phyloP scores from a whole-genome alignment of 2,113 vertebrate species.

The Rhinogobius similis region DNA sequence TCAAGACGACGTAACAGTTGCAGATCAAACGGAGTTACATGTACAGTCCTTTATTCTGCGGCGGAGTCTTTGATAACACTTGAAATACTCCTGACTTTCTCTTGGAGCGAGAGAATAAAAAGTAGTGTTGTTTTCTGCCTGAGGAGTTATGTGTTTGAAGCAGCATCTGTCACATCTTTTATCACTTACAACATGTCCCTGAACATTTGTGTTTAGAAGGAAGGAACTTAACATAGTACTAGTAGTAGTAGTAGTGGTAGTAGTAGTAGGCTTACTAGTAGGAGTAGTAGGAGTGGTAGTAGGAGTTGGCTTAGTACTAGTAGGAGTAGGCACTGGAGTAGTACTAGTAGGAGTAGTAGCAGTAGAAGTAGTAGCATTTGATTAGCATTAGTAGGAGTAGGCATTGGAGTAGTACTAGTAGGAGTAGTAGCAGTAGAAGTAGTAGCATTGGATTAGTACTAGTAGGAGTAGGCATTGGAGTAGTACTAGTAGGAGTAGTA shows the following conservation, averaged over 20 bases:
- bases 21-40: neutral
- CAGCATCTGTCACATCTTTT: slow-evolving; percentile 25
- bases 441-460: too few species aligned
- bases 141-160: slow-evolving; percentile 20
- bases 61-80: slow-evolving; percentile 20
- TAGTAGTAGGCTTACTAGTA: neutral
- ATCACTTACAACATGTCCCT: slow-evolving; percentile 15
- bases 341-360: neutral
- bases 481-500: neutral
- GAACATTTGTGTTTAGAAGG: neutral
- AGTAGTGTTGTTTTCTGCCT: slow-evolving; percentile 15
- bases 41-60: neutral
- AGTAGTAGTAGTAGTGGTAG: neutral
- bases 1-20: neutral
- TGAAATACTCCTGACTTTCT: neutral
- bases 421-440: neutral
- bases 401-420: neutral
- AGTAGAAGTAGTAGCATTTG: too few species aligned
- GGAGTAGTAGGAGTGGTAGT: neutral
- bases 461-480: neutral
- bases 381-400: neutral
- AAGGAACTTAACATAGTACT: too few species aligned
- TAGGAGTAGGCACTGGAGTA: neutral
- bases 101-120: slow-evolving; percentile 14
- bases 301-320: neutral